Base-by-base conservation (phyloP, 2,113 vertebrate genomes). In the Gopherus evgoodei region DNA sequence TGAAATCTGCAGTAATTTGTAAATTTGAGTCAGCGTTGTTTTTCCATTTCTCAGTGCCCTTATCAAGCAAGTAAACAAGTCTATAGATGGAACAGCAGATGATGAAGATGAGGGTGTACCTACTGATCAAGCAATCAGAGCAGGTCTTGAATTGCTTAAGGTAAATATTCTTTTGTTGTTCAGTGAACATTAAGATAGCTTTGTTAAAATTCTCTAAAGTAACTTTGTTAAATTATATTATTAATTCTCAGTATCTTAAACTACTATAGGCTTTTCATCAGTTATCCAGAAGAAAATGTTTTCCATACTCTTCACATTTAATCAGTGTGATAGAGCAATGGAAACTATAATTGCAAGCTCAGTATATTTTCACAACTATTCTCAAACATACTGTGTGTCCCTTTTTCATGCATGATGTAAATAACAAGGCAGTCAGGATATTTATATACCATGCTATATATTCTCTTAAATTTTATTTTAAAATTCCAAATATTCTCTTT, bases 1-100 rank as follows among this genome's bases (percentile, higher is more conserved):
- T 86, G 6, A 25, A 91, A 78, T 27, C 91, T 13, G 29, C 29
- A 83, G 5, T 90, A 47, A 27, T 86, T 87, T 90, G 25, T 65
- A 93, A 76, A 57, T 86, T 82, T 2, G 53, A 85, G 5, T 11
- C 4, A 2, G 1, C 79, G 4, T 78, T 90, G 5, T 93, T 19
- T 86, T 93, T 75, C 79, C 94, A 65, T 65, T 95, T 84, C 56
- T 93, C 90, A 99, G 99, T 97, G 99, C 99, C 72, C 98, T 99
- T 93, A 99, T 99, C 94, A 99, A 99, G 93, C 98, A 99, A 97
- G 98, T 99, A 84, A 99, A 99, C 95, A 99, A 98, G 91, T 99
- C 99, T 59, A 99, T 99, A 96, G 98, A 99, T 96, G 99, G 99
- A 90, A 99, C 99, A 35, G 99, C 98, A 54, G 99, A 99, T 97